Percentiles rank a stretch among this genome's conserved stretches.
Conservation (phyloP, 2,888 invertebrate species). For the Noctua janthe region DNA sequence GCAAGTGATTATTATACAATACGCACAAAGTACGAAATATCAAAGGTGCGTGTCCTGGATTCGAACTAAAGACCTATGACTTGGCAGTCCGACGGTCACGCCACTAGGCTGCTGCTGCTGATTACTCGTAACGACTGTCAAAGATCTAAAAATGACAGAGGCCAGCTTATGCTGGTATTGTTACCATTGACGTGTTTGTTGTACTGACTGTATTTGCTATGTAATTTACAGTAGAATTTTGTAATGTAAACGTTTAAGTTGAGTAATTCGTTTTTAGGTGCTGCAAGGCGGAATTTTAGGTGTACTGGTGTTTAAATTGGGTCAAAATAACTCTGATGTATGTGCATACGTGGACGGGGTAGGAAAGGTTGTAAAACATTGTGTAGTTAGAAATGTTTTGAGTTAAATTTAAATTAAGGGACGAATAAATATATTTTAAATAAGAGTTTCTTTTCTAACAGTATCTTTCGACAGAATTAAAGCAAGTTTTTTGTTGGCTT, state of each 20-base stretch:
- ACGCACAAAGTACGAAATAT: no score
- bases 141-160: neutral
- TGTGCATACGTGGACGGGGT: neutral
- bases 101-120: no score
- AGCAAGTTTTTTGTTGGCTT: neutral
- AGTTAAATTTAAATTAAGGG: neutral
- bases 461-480: neutral
- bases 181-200: neutral
- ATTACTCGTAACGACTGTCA: neutral
- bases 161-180: neutral
- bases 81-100: no score
- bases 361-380: neutral
- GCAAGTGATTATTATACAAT: no score
- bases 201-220: slow-evolving; percentile 44
- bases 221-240: slow-evolving; percentile 59
- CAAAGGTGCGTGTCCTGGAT: no score
- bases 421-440: neutral
- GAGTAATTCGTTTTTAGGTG: slow-evolving; percentile 53
- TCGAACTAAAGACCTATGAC: no score
- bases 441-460: neutral
- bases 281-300: slow-evolving; percentile 22
- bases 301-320: slow-evolving; percentile 30
- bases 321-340: slow-evolving; percentile 30
- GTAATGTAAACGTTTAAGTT: slow-evolving; percentile 53
- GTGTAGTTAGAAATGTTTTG: neutral